Evolutionary conservation across 2,888 invertebrate genomes (phyloP).

Genomic region (Neelides folsomi): DNA sequence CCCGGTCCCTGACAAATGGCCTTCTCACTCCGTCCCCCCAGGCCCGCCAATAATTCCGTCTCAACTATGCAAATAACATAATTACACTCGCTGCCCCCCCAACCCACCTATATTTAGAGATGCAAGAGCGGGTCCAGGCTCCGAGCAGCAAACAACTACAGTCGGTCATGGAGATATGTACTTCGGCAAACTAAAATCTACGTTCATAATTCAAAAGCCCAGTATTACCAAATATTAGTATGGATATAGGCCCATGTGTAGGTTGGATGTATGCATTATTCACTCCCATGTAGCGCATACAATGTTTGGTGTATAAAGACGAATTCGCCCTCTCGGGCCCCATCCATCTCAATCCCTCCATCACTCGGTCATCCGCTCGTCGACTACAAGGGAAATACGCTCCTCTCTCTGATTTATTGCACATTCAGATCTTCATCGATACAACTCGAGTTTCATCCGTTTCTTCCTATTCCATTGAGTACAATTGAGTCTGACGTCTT

Average conservation of each 20-base stretch:
- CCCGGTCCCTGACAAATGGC: conserved; percentile 15
- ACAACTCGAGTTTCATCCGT: too few species aligned
- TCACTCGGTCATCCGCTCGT: neutral
- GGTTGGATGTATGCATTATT: too few species aligned
- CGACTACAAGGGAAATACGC: neutral
- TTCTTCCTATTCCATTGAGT: too few species aligned
- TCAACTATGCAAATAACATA: conserved; percentile 21
- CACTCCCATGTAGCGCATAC: too few species aligned
- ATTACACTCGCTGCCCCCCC: conserved; percentile 10
- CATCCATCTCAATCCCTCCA: conserved; percentile 2
- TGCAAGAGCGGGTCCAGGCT: conserved; percentile 9
- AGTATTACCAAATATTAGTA: too few species aligned
- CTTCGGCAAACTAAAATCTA: too few species aligned
- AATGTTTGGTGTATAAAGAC: neutral
- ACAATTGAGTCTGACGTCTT: too few species aligned
- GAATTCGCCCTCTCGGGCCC: conserved; percentile 1
- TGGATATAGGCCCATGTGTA: too few species aligned
- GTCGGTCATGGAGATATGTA: too few species aligned
- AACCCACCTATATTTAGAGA: conserved; percentile 13
- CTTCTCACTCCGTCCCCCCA: conserved; percentile 5
- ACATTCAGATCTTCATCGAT: conserved; percentile 1
- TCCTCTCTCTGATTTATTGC: conserved; percentile 9
- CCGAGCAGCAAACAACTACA: neutral
- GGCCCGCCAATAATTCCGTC: conserved; percentile 10
- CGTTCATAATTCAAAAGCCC: too few species aligned